Evolutionary conservation across 1,140 invertebrate genomes (phyloP).

Genomic region (Drosophila burlai): DNA sequence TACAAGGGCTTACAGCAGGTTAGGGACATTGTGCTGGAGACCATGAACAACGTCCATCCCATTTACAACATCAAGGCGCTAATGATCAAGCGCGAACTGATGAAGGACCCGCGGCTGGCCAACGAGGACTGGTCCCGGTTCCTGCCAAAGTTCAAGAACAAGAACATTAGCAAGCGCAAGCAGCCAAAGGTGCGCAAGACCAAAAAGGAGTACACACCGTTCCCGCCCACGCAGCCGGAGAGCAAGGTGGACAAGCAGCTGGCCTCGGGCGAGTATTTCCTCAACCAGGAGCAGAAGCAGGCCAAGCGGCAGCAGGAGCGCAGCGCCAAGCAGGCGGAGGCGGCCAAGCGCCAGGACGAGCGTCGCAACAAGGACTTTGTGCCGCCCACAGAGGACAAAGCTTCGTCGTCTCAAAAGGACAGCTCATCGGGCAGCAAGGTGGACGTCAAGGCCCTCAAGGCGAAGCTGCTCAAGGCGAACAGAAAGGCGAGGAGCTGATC

Average conservation of each 20-base stretch:
- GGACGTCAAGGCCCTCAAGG: slow-evolving; percentile 75
- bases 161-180: slow-evolving; percentile 94
- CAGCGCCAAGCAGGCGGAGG: slow-evolving; percentile 90
- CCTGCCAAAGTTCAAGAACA: slow-evolving; percentile 97
- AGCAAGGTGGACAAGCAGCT: slow-evolving; percentile 98
- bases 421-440: slow-evolving; percentile 33
- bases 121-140: slow-evolving; percentile 99
- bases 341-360: slow-evolving; percentile 90
- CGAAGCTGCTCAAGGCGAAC: slow-evolving; percentile 75
- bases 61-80: slow-evolving; percentile 99
- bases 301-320: slow-evolving; percentile 90
- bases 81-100: slow-evolving; percentile 98
- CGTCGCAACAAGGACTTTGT: slow-evolving; percentile 92
- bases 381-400: slow-evolving; percentile 89
- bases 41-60: slow-evolving; percentile 99
- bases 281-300: slow-evolving; percentile 93
- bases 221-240: slow-evolving; percentile 96
- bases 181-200: slow-evolving; percentile 93
- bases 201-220: slow-evolving; percentile 98
- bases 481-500: slow-evolving; percentile 63
- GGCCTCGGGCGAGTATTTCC: slow-evolving; percentile 98
- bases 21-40: slow-evolving; percentile 96
- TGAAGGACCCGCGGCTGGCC: slow-evolving; percentile 95
- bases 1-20: slow-evolving; percentile 97
- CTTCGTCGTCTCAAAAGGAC: slow-evolving; percentile 41